Evolutionary conservation across 2,888 invertebrate genomes (phyloP), one percentile per base, ranked within the genome.

Genomic region (Siphlonurus alternatus): DNA sequence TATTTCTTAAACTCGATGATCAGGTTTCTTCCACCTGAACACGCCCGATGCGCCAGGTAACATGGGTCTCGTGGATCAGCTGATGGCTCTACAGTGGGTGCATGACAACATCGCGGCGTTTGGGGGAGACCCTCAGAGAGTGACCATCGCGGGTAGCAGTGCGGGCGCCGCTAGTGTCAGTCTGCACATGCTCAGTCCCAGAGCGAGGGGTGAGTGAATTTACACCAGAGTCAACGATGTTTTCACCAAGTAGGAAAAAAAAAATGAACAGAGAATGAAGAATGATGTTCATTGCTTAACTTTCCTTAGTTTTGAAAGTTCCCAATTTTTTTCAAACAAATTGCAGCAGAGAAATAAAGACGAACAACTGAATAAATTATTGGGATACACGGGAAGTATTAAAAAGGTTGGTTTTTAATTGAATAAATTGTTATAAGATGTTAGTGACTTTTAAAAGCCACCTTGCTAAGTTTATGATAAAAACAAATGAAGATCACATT

Each of bases 91-190:
- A 10, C 19, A 56, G 56, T 56, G 56, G 56, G 56, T 56, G 15
- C n/a, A 22, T n/a, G 56, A 56, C n/a, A 56, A 56, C n/a, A 56
- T 56, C n/a, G 56, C 5, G 56, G 56, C n/a, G 56, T 56, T 56
- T 22, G 56, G 56, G 7, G 56, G 56, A 7, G 56, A 56, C n/a
- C 56, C 56, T 10, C 15, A 10, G 5, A 56, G 22, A 20, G 56
- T 56, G 15, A 56, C 56, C n/a, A 22, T 56, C 19, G 56, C 15
- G 7, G 56, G 56, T 5, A 18, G 7, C 7, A 56, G 56, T 22
- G 56, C 56, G 5, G 56, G 56, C 7, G 5, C 56, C 5, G 56
- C 7, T 20, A 56, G 56, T 22, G 56, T 22, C 5, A n/a, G 56
- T 10, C n/a, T 56, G n/a, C 56, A 20, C n/a, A 5, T 56, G 56